phyloP scores from a whole-genome alignment of 2,113 vertebrate genomes.

The Arenaria interpres region DNA sequence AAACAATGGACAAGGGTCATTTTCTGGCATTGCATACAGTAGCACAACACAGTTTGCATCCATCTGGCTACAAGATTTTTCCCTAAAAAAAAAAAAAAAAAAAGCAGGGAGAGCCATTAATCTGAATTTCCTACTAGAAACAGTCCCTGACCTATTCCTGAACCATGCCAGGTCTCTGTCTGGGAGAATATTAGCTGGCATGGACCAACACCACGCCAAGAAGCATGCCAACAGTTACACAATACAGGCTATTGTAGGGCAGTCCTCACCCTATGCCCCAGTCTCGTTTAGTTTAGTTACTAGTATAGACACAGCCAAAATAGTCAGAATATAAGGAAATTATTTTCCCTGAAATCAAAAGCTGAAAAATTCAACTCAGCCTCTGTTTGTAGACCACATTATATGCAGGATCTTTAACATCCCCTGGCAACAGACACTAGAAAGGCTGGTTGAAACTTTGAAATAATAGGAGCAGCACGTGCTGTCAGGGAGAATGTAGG shows the following conservation, averaged over 20 bases:
- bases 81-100: neutral
- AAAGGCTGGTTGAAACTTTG: neutral
- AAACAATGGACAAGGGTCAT: neutral
- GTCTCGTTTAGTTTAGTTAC: neutral
- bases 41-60: neutral
- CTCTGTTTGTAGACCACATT: neutral
- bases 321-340: neutral
- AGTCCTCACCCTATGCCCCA: neutral
- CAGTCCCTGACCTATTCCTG: neutral
- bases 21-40: neutral
- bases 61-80: neutral
- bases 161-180: neutral
- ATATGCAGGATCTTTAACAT: neutral
- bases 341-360: conserved; percentile 15
- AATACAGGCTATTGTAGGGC: neutral
- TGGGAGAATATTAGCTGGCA: neutral
- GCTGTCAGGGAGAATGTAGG: neutral
- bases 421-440: neutral
- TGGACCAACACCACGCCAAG: neutral
- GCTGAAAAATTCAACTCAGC: neutral
- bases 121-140: neutral
- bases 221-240: neutral
- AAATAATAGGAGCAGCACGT: neutral
- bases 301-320: neutral
- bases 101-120: neutral